phyloP scores from a whole-genome alignment of 1,140 invertebrate genomes.

The Procambarus virginalis region DNA sequence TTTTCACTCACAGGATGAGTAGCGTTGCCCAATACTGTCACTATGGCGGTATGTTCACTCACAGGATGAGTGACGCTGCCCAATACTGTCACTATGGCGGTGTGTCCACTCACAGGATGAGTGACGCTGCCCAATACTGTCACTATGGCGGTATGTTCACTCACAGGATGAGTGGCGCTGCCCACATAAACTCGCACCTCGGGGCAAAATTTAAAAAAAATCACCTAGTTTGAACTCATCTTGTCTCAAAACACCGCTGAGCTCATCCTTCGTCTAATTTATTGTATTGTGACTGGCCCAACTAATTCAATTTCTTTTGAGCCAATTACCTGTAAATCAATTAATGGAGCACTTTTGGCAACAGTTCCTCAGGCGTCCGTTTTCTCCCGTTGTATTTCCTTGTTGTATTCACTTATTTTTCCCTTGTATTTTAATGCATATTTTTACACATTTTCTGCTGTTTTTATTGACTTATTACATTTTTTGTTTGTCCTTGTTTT shows the following conservation, averaged over 20 bases:
- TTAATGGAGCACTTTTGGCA: conserved; percentile 18
- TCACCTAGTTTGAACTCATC: neutral
- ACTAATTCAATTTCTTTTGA: conserved; percentile 44
- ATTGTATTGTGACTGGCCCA: conserved; percentile 32
- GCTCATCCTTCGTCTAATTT: conserved; percentile 17
- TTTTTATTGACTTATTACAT: neutral
- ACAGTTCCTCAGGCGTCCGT: neutral
- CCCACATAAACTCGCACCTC: too few species aligned
- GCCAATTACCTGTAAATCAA: conserved; percentile 41
- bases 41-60: too few species aligned
- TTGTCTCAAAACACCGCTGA: neutral
- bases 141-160: too few species aligned
- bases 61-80: too few species aligned
- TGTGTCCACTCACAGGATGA: too few species aligned
- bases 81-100: too few species aligned
- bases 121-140: too few species aligned
- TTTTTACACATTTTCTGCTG: neutral
- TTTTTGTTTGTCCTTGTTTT: neutral
- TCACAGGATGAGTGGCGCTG: too few species aligned
- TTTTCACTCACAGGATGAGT: too few species aligned
- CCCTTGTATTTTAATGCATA: neutral
- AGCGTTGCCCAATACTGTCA: too few species aligned
- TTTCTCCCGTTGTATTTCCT: neutral
- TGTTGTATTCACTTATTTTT: neutral
- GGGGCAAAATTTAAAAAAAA: too few species aligned